phyloP scores from a whole-genome alignment of 2,888 invertebrate species.

The Drosophila tripunctata region DNA sequence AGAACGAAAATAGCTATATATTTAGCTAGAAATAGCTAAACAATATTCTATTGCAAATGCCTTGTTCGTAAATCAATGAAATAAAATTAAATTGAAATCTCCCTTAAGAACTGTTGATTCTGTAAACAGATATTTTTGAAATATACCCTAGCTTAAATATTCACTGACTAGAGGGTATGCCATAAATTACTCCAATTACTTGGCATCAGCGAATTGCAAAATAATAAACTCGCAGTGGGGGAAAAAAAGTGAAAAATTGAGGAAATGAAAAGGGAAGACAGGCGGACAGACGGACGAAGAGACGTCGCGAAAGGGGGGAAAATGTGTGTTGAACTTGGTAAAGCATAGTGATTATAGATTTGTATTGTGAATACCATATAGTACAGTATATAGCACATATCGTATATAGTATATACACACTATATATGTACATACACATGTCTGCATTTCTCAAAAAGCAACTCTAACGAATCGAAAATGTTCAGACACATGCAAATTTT shows the following conservation, averaged over 20 bases:
- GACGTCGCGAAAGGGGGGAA: background rate
- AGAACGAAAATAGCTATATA: too few species aligned
- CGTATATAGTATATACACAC: too few species aligned
- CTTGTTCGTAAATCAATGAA: too few species aligned
- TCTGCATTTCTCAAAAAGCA: slow-evolving; percentile 7
- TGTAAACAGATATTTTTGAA: background rate
- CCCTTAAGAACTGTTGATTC: too few species aligned
- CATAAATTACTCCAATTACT: slow-evolving; percentile 43
- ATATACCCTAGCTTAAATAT: background rate
- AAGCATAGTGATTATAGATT: slow-evolving; percentile 26
- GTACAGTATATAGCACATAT: too few species aligned
- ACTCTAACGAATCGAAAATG: slow-evolving; percentile 10
- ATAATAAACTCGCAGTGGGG: background rate
- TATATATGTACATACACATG: background rate
- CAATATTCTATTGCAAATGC: too few species aligned
- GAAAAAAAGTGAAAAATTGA: background rate
- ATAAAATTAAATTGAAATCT: too few species aligned
- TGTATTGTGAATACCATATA: background rate
- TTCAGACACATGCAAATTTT: slow-evolving; percentile 56
- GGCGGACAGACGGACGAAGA: too few species aligned
- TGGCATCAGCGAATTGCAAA: slow-evolving; percentile 38
- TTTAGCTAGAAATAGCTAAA: too few species aligned
- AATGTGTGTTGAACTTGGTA: slow-evolving; percentile 40
- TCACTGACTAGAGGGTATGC: background rate
- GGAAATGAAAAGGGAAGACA: too few species aligned